Percentiles rank a stretch among this genome's conserved stretches.
phyloP scores from a whole-genome alignment of 2,797 vertebrate species.

The Acanthurus lineatus region DNA sequence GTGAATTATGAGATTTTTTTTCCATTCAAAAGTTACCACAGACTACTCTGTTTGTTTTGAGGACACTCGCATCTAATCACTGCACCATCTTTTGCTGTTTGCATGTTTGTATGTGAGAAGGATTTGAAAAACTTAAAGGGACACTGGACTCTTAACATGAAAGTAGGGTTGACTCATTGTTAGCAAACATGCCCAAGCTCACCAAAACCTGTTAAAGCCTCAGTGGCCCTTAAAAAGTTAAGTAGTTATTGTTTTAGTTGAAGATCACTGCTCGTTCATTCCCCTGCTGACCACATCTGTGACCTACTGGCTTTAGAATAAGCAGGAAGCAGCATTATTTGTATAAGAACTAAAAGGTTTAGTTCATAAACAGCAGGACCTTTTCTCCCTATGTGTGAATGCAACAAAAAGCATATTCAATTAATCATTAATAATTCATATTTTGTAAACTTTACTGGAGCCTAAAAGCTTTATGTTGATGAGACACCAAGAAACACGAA shows the following conservation, averaged over 20 bases:
- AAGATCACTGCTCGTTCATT: background rate
- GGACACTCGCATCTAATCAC: background rate
- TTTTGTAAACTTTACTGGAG: background rate
- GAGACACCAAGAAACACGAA: background rate
- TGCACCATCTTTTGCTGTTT: background rate
- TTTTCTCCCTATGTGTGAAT: no score
- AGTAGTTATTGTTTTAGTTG: background rate
- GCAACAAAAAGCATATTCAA: no score
- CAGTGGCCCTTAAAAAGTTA: background rate
- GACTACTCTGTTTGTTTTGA: background rate
- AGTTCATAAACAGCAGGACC: no score
- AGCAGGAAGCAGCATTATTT: no score
- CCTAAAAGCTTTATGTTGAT: background rate
- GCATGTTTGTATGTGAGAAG: background rate
- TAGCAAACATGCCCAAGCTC: background rate
- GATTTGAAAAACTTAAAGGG: conserved; percentile 3
- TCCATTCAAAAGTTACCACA: background rate
- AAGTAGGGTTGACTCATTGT: background rate
- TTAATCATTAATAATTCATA: background rate
- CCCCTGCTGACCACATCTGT: background rate
- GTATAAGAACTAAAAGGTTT: no score
- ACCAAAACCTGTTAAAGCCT: background rate
- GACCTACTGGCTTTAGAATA: no score
- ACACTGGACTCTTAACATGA: background rate
- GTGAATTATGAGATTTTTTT: conserved; percentile 26